phyloP scores from a whole-genome alignment of 2,888 invertebrate species.

The Galerucella pusilla region DNA sequence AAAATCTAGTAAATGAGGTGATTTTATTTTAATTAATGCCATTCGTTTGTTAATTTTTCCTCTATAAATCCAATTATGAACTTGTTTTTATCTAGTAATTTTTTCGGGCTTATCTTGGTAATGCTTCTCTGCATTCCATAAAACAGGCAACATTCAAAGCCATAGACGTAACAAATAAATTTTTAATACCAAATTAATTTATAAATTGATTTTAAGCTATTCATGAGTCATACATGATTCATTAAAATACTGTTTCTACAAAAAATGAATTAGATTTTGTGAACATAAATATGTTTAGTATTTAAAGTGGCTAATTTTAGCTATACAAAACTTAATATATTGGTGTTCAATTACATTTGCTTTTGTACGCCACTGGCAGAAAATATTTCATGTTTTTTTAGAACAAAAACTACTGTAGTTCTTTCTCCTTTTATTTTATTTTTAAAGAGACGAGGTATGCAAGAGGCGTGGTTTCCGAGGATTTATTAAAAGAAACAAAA shows the following conservation, averaged over 20 bases:
- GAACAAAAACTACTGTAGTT: conserved; percentile 47
- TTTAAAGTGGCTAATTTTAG: neutral
- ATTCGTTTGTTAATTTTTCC: conserved; percentile 12
- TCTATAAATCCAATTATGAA: conserved; percentile 16
- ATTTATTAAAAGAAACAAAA: conserved; percentile 40
- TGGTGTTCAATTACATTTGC: neutral
- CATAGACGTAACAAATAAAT: conserved; percentile 45
- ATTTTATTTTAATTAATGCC: neutral
- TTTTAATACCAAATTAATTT: conserved; percentile 6
- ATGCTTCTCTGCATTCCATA: conserved; percentile 40
- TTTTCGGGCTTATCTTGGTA: conserved; percentile 41
- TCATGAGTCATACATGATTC: neutral
- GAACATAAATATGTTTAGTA: neutral
- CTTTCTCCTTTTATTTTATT: conserved; percentile 46
- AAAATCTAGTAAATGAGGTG: conserved; percentile 5
- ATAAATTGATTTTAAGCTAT: neutral
- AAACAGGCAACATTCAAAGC: conserved; percentile 48
- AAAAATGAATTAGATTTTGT: neutral
- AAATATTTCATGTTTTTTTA: conserved; percentile 52
- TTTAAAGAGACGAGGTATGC: conserved; percentile 44
- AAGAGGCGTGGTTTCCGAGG: conserved; percentile 42
- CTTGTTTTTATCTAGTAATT: conserved; percentile 36
- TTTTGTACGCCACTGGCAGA: conserved; percentile 49
- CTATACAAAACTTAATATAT: neutral
- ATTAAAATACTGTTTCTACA: neutral